Evolutionary conservation across 2,797 vertebrate genomes (phyloP).

Genomic region (Syncerus caffer): DNA sequence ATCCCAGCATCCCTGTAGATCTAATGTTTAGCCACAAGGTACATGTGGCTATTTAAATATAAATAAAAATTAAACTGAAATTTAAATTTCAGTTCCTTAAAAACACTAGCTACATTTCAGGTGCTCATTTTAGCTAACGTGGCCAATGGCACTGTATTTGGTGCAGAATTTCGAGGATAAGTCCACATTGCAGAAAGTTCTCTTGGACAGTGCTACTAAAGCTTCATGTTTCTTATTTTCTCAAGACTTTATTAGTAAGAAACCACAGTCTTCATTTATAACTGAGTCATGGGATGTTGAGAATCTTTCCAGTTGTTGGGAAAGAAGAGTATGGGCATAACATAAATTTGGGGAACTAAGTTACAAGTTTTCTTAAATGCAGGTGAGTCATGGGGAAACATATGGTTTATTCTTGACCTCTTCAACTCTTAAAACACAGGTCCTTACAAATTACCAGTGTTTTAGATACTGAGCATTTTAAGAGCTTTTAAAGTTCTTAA

Average conservation of each 20-base stretch:
- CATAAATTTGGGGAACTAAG: not conserved
- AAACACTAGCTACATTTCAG: not conserved
- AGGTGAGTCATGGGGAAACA: not conserved
- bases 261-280: not conserved
- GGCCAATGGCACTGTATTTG: not conserved
- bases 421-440: not conserved
- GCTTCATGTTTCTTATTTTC: not conserved
- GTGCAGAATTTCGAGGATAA: not conserved
- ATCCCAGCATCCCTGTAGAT: not conserved
- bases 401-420: not conserved
- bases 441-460: not conserved
- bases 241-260: not conserved
- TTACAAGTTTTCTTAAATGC: not conserved
- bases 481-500: not conserved
- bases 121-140: not conserved
- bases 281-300: not conserved
- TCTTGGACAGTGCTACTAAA: not conserved
- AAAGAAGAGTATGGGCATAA: not conserved
- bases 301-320: not conserved
- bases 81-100: slow-evolving; percentile 26
- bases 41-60: not conserved
- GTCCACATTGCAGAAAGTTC: not conserved
- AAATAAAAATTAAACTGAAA: slow-evolving; percentile 19
- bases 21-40: not conserved
- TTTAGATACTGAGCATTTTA: not conserved